phyloP scores from a whole-genome alignment of 2,797 vertebrate species.

The Lateolabrax maculatus region DNA sequence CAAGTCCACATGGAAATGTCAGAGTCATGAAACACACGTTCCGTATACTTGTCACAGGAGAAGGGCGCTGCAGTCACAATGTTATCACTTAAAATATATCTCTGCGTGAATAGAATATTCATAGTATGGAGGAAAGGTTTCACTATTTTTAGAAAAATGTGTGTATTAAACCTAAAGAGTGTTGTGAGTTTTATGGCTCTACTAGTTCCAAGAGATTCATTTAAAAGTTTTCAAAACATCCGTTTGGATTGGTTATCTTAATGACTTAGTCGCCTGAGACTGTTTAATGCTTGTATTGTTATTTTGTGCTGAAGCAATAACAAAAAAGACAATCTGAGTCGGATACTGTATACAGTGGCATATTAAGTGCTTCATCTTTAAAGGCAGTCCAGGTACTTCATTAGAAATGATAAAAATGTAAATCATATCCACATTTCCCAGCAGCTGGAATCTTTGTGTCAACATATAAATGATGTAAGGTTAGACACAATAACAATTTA shows the following conservation, averaged over 20 bases:
- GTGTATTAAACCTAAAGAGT: neutral
- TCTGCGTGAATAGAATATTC: constrained; percentile 11
- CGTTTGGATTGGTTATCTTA: constrained; percentile 7
- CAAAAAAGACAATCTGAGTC: constrained; percentile 28
- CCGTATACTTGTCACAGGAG: constrained; percentile 31
- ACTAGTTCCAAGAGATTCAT: constrained; percentile 16
- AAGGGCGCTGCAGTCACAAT: constrained; percentile 6
- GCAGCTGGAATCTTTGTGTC: constrained; percentile 66
- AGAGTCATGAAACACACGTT: constrained; percentile 33
- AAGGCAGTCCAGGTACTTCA: constrained; percentile 30
- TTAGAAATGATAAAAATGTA: constrained; percentile 56
- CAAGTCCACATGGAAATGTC: constrained; percentile 62
- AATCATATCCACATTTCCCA: constrained; percentile 45
- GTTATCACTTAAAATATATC: constrained; percentile 29
- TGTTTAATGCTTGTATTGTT: constrained; percentile 28
- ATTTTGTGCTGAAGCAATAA: constrained; percentile 33
- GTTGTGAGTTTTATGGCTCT: neutral
- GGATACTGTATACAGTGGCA: neutral
- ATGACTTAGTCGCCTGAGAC: constrained; percentile 1
- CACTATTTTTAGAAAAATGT: neutral
- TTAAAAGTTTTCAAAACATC: constrained; percentile 15
- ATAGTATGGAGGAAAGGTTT: constrained; percentile 8
- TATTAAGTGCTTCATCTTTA: constrained; percentile 20
- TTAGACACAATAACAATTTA: constrained; percentile 46
- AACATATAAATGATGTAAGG: constrained; percentile 64